These are phyloP conservation scores for Panthera uncia DNA, from an alignment of 2,113 vertebrate genomes.

Conservation along the genomic window DNA sequence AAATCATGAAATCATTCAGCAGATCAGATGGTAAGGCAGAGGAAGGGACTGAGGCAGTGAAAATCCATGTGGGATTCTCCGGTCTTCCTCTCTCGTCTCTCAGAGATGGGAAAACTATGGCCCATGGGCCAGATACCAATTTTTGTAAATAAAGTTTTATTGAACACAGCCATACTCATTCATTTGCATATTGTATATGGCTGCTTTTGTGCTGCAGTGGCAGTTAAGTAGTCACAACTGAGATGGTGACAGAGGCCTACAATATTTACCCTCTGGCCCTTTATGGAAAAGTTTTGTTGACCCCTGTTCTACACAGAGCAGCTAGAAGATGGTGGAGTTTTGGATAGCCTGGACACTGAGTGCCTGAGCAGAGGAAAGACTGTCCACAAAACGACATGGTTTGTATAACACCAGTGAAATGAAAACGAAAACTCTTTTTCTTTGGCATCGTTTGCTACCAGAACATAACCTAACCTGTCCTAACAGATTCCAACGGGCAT, in stretches of 20 bases:
- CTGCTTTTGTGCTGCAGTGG: neutral
- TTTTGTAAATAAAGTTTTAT: slow-evolving; percentile 44
- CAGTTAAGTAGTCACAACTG: neutral
- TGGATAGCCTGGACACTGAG: neutral
- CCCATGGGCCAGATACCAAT: neutral
- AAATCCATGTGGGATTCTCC: neutral
- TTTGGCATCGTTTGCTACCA: neutral
- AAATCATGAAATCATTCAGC: neutral
- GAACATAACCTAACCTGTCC: neutral
- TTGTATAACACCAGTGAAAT: neutral
- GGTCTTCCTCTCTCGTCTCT: neutral
- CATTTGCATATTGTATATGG: neutral
- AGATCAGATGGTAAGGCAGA: neutral
- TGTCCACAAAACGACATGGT: neutral
- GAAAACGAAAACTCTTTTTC: neutral
- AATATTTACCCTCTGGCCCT: neutral
- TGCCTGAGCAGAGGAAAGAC: neutral
- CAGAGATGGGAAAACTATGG: neutral
- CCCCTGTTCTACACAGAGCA: neutral
- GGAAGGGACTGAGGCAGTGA: neutral
- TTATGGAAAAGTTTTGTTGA: neutral
- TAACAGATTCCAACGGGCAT: neutral
- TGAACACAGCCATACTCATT: neutral
- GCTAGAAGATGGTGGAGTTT: neutral
- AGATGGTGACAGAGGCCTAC: neutral